Evolutionary conservation across 2,797 vertebrate species (phyloP), one percentile per base, ranked within the genome.

Genomic region (Pseudopleuronectes americanus): DNA sequence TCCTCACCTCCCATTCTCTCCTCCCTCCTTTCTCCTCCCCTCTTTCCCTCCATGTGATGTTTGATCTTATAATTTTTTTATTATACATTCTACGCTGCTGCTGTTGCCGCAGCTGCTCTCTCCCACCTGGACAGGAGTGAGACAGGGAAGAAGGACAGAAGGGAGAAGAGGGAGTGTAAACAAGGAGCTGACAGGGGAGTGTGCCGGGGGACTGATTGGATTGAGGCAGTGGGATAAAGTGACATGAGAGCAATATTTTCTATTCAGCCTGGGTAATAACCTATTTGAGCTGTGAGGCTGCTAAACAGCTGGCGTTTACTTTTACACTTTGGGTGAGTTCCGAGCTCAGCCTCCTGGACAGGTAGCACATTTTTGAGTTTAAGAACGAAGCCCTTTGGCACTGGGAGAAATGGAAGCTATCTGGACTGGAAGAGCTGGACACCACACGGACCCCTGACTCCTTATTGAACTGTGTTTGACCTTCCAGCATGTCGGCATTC

Each of bases 401-500:
- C 28, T 51, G n/a, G 0, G 61, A 54, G 57, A 49, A 58, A 57
- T 57, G 56, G 48, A 59, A 57, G 17, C 33, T 17, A 52, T 74
- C 53, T 48, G 48, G 52, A 65, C 31, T 3, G 45, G 23, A 55
- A 26, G 49, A 14, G 24, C 28, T 3, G 43, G 24, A 55, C 28
- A 45, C 9, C 21, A 71, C 64, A 68, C 7, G 58, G 75, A 82
- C 61, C 54, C 54, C 54, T 87, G 70, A 83, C 64, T 74, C 49
- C 24, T 57, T 3, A 0, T 9, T 68, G 38, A 80, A 45, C 77
- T 71, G 33, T 8, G n/a, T 38, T 49, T 81, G 80, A 86, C 76
- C 72, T 51, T 60, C 56, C 23, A 88, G 33, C 23, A 96, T 97
- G 95, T 95, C 95, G 7, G 89, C 90, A 10, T 91, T 95, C 68